Evolutionary conservation across 2,888 invertebrate genomes (phyloP).

Genomic region (Athalia cordata): DNA sequence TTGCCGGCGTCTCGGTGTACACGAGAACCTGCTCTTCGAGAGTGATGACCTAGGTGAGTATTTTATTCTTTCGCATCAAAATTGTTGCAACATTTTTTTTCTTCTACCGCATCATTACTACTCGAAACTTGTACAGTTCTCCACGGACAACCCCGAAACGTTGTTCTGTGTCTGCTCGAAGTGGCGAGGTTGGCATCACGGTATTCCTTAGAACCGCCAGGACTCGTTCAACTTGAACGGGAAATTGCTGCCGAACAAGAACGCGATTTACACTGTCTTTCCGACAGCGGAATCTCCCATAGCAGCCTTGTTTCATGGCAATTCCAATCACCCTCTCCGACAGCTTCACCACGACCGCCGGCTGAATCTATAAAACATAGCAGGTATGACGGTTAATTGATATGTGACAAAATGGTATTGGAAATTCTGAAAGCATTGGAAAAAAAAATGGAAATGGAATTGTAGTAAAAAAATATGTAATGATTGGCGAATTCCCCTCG

Average conservation of each 20-base stretch:
- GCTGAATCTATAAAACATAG: conserved; percentile 76
- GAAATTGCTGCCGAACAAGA: conserved; percentile 90
- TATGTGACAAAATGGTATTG: conserved; percentile 8
- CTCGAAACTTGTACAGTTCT: conserved; percentile 77
- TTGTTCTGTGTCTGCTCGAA: conserved; percentile 89
- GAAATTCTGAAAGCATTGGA: too few relatives aligned
- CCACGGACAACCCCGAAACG: conserved; percentile 89
- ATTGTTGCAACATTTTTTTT: too few relatives aligned
- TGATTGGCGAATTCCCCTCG: background rate
- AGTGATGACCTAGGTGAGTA: conserved; percentile 89
- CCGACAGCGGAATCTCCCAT: conserved; percentile 78
- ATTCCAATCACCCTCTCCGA: conserved; percentile 76
- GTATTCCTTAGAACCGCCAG: conserved; percentile 88
- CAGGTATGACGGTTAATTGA: conserved; percentile 69
- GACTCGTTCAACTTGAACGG: conserved; percentile 87
- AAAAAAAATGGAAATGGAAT: too few relatives aligned
- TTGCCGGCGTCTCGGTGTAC: conserved; percentile 89
- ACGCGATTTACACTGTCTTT: conserved; percentile 76
- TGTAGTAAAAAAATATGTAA: background rate
- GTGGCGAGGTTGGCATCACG: conserved; percentile 87
- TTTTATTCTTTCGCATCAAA: background rate
- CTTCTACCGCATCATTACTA: background rate
- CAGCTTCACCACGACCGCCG: conserved; percentile 70
- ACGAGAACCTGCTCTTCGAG: conserved; percentile 91
- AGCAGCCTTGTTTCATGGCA: conserved; percentile 81